Percentiles rank a stretch among this genome's conserved stretches.
These are phyloP conservation scores for Microtus montanus DNA, from an alignment of 2,113 vertebrate species.

Conservation along the genomic window DNA sequence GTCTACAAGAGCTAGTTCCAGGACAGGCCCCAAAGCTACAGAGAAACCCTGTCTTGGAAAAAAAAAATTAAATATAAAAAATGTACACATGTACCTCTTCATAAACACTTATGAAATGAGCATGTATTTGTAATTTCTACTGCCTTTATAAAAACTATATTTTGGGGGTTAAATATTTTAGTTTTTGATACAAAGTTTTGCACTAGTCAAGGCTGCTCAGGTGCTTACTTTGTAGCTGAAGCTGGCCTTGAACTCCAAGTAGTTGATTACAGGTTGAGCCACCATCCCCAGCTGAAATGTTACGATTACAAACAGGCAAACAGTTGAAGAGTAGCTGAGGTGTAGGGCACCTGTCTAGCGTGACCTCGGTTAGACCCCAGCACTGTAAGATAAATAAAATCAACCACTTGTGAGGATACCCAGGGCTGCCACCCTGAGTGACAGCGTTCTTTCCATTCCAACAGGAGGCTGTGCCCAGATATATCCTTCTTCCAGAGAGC, in stretches of 20 bases:
- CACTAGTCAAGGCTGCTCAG: not conserved
- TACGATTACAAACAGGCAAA: not conserved
- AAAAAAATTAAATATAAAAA: too few species aligned
- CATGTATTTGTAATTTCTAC: not conserved
- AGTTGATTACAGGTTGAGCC: not conserved
- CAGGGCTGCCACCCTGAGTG: not conserved
- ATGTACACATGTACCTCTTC: not conserved
- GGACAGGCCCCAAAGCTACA: too few species aligned
- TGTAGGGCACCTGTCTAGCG: not conserved
- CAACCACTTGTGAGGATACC: not conserved
- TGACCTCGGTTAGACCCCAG: not conserved
- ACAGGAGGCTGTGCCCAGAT: slow-evolving; percentile 96
- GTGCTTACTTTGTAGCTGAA: not conserved
- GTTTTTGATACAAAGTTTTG: not conserved
- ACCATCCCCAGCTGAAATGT: not conserved
- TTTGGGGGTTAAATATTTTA: not conserved
- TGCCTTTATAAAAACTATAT: not conserved
- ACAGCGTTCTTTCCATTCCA: not conserved
- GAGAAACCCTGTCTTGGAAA: too few species aligned
- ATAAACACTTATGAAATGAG: not conserved
- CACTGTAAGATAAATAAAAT: not conserved
- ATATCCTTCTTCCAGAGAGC: slow-evolving; percentile 98
- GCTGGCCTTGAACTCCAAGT: not conserved
- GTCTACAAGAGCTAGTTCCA: too few species aligned
- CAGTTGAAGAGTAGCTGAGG: not conserved